phyloP scores from a whole-genome alignment of 2,113 vertebrate genomes.

The Romanogobio albipinnatus region DNA sequence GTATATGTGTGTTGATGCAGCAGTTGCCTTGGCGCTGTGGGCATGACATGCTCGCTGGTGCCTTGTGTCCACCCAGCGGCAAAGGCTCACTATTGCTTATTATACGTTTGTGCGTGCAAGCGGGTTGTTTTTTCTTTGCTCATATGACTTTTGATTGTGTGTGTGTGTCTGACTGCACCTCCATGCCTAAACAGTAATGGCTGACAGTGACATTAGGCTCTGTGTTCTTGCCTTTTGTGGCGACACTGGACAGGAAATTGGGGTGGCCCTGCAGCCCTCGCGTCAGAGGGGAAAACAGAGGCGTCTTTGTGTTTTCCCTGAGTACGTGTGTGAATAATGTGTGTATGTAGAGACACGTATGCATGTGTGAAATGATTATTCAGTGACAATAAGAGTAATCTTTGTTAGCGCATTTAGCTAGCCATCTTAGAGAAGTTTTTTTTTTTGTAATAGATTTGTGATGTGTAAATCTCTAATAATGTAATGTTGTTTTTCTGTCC shows the following conservation, averaged over 20 bases:
- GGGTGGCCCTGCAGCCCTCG: constrained; percentile 67
- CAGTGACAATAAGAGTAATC: too few species aligned
- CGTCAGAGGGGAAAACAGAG: constrained; percentile 76
- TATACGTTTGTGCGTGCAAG: constrained; percentile 59
- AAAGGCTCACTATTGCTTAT: constrained; percentile 58
- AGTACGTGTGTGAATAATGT: constrained; percentile 32
- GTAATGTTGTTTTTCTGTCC: not conserved
- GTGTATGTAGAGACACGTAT: constrained; percentile 14
- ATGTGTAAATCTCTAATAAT: constrained; percentile 1
- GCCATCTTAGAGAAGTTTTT: not conserved
- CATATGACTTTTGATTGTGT: constrained; percentile 54
- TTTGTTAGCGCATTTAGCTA: not conserved
- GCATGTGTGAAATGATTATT: constrained; percentile 30
- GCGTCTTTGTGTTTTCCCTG: constrained; percentile 72
- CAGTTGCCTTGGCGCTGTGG: constrained; percentile 58
- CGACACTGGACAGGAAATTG: constrained; percentile 71
- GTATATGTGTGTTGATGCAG: constrained; percentile 42
- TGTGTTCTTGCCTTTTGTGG: constrained; percentile 74
- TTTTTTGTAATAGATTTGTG: not conserved
- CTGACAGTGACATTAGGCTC: constrained; percentile 65
- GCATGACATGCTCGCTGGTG: constrained; percentile 62
- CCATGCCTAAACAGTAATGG: constrained; percentile 59
- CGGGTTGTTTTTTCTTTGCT: constrained; percentile 19
- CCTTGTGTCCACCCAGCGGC: constrained; percentile 51
- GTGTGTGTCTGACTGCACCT: constrained; percentile 59